A percentile compares a stretch with the other conserved stretches of the same genome.
phyloP scores from a whole-genome alignment of 2,888 invertebrate species.

The Teleogryllus oceanicus region DNA sequence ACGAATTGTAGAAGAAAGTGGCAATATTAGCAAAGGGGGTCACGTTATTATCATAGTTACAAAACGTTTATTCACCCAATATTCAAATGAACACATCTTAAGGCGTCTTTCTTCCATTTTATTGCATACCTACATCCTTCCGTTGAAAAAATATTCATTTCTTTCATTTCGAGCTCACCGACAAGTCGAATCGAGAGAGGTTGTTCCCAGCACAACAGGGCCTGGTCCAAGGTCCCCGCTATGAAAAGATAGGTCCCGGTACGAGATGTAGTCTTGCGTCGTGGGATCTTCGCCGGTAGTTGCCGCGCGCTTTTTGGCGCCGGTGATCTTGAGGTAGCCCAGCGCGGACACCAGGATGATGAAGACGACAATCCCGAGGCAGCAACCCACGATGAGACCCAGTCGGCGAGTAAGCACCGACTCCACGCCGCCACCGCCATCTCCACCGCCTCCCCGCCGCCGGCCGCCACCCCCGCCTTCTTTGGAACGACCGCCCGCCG shows the following conservation, averaged over 20 bases:
- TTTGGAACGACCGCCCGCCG: conserved; percentile 4
- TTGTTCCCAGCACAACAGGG: conserved; percentile 32
- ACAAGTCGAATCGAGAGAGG: conserved; percentile 30
- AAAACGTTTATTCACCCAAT: no score
- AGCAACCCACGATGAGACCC: conserved; percentile 81
- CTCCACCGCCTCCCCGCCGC: conserved; percentile 68
- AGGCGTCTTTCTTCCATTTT: no score
- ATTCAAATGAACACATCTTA: no score
- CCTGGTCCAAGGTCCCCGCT: conserved; percentile 53
- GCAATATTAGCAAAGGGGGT: no score
- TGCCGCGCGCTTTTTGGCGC: conserved; percentile 72
- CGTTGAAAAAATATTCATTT: no score
- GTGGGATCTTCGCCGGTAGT: conserved; percentile 56
- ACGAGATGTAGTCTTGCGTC: conserved; percentile 80
- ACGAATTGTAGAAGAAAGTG: no score
- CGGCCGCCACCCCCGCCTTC: conserved; percentile 47
- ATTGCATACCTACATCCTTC: no score
- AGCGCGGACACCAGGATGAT: conserved; percentile 78
- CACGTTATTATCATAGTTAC: no score
- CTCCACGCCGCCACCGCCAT: conserved; percentile 69
- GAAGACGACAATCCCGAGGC: conserved; percentile 81
- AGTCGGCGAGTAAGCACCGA: conserved; percentile 76
- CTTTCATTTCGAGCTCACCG: neutral
- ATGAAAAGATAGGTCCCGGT: conserved; percentile 68
- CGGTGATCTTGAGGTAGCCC: conserved; percentile 80